phyloP scores from a whole-genome alignment of 2,797 vertebrate species.

The Leptodactylus fallax region DNA sequence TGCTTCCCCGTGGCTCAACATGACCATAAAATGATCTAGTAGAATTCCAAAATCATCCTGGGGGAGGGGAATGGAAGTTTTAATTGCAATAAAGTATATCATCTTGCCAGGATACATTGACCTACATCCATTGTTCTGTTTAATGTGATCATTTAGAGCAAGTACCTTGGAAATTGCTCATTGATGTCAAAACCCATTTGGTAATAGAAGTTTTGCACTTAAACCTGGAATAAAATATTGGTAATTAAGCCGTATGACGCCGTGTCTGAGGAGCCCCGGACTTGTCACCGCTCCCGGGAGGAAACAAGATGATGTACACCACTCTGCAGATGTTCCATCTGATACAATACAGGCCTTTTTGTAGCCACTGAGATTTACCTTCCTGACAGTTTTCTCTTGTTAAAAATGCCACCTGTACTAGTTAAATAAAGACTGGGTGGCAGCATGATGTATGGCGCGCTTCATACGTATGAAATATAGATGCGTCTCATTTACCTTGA shows the following conservation, averaged over 20 bases:
- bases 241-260: not conserved
- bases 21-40: too few species aligned
- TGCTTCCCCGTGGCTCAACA: not conserved
- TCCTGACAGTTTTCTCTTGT: constrained; percentile 60
- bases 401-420: constrained; percentile 63
- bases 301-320: constrained; percentile 43
- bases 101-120: constrained; percentile 19
- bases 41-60: not conserved
- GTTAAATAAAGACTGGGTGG: constrained; percentile 59
- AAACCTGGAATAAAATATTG: constrained; percentile 27
- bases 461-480: constrained; percentile 60
- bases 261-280: not conserved
- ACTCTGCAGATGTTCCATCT: constrained; percentile 48
- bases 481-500: constrained; percentile 64
- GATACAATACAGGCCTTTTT: constrained; percentile 3
- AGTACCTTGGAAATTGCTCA: not conserved
- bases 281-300: constrained; percentile 2
- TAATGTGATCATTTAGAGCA: constrained; percentile 11
- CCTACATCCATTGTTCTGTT: constrained; percentile 37
- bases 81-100: not conserved
- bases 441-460: constrained; percentile 60
- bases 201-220: not conserved
- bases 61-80: not conserved
- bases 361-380: constrained; percentile 51
- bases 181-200: not conserved